These are phyloP conservation scores for Whitmania pigra DNA, from an alignment of 1,140 invertebrate species.

Conservation along the genomic window DNA sequence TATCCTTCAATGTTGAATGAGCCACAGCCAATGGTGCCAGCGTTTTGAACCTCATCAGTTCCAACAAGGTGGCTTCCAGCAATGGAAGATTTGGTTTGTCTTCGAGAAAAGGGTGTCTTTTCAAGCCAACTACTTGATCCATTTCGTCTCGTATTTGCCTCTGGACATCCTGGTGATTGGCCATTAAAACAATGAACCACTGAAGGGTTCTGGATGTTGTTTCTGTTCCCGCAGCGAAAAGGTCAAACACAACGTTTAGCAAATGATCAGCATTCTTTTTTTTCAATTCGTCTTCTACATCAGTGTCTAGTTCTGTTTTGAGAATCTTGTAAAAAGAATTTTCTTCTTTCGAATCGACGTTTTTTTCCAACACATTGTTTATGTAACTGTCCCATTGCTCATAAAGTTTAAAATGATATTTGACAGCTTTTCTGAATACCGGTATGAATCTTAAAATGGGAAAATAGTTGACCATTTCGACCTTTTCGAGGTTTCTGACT, in stretches of 20 bases:
- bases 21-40: background rate
- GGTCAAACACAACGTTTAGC: slow-evolving; percentile 11
- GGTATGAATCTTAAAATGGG: background rate
- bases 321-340: too few relatives aligned
- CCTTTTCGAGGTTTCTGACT: background rate
- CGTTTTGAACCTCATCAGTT: background rate
- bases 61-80: background rate
- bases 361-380: too few relatives aligned
- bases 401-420: background rate
- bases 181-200: slow-evolving; percentile 36
- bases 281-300: background rate
- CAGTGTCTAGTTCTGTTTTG: too few relatives aligned
- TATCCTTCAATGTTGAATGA: slow-evolving; percentile 1
- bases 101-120: slow-evolving; percentile 27
- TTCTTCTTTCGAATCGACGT: too few relatives aligned
- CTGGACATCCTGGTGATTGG: slow-evolving; percentile 39
- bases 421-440: background rate
- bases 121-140: slow-evolving; percentile 30
- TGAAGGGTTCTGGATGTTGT: slow-evolving; percentile 36
- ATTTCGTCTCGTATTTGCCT: slow-evolving; percentile 35
- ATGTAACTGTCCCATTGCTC: background rate
- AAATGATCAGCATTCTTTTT: background rate
- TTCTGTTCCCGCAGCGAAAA: slow-evolving; percentile 37
- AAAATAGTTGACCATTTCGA: background rate
- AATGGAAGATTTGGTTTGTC: slow-evolving; percentile 25